These are phyloP conservation scores for Temnopleurus reevesii DNA, from an alignment of 53 echinoderm and acorn worm genomes.

Conservation along the genomic window DNA sequence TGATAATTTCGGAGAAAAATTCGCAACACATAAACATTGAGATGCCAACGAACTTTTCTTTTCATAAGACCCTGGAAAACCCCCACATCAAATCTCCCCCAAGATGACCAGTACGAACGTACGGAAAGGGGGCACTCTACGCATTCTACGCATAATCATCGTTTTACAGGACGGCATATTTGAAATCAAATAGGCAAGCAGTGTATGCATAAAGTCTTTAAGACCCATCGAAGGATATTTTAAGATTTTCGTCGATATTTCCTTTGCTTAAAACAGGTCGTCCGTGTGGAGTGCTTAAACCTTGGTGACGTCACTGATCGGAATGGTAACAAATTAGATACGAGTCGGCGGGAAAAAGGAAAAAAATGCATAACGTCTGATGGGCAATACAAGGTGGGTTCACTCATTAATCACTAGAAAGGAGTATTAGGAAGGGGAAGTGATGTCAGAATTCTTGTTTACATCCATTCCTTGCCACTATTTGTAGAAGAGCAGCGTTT, in stretches of 20 bases:
- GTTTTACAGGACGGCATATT: background rate
- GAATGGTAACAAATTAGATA: background rate
- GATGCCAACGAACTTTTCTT: conserved; percentile 28
- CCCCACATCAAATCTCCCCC: background rate
- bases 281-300: background rate
- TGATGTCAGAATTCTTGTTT: background rate
- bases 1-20: too few species aligned
- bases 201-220: conserved; percentile 31
- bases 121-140: background rate
- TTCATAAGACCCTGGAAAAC: background rate
- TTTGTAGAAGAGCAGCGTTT: too few species aligned
- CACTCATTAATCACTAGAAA: background rate
- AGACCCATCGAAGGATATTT: conserved; percentile 10
- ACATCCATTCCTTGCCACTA: too few species aligned
- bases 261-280: conserved; percentile 11
- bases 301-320: background rate
- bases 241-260: conserved; percentile 19
- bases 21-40: too few species aligned
- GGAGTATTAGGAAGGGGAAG: background rate
- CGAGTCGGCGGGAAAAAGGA: background rate
- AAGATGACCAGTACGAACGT: background rate
- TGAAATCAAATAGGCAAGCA: conserved; percentile 20
- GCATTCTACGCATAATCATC: background rate
- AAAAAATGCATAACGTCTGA: background rate
- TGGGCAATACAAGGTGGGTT: background rate